Conservation (phyloP, 2,113 vertebrate species). For the Sardina pilchardus region DNA sequence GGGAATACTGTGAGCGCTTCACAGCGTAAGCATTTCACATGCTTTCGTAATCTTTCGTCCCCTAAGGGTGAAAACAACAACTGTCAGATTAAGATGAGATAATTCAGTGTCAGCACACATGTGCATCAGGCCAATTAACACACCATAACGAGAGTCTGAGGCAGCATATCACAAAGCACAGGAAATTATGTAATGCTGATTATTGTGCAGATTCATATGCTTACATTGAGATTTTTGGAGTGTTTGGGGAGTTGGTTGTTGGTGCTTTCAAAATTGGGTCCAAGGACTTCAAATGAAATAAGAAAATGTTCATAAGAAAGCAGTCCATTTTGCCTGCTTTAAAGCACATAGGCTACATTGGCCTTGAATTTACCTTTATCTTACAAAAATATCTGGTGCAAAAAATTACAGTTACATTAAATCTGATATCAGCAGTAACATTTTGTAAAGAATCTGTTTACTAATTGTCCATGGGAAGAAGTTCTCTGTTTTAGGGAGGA, state of each 20-base stretch:
- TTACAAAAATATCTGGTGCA: background rate
- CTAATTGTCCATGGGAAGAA: background rate
- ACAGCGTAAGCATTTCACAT: constrained; percentile 2
- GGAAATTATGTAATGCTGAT: background rate
- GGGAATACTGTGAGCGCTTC: background rate
- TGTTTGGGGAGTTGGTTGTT: background rate
- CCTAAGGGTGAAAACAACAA: constrained; percentile 26
- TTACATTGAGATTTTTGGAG: background rate
- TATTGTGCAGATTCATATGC: background rate
- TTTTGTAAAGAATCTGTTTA: background rate
- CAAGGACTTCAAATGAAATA: background rate
- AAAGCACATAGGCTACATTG: too few relatives aligned
- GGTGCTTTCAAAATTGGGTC: background rate
- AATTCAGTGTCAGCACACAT: constrained; percentile 46
- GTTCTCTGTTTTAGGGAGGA: background rate
- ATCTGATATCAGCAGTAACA: background rate
- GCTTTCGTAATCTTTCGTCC: constrained; percentile 4
- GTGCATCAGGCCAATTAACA: constrained; percentile 39
- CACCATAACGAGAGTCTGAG: constrained; percentile 33
- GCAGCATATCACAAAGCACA: background rate
- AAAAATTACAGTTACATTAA: background rate
- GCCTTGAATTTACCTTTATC: background rate
- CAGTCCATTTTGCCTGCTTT: background rate
- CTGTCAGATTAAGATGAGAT: constrained; percentile 35
- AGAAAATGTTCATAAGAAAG: background rate